Evolutionary conservation across 2,888 invertebrate species (phyloP).

Genomic region (Lochmaea capreae): DNA sequence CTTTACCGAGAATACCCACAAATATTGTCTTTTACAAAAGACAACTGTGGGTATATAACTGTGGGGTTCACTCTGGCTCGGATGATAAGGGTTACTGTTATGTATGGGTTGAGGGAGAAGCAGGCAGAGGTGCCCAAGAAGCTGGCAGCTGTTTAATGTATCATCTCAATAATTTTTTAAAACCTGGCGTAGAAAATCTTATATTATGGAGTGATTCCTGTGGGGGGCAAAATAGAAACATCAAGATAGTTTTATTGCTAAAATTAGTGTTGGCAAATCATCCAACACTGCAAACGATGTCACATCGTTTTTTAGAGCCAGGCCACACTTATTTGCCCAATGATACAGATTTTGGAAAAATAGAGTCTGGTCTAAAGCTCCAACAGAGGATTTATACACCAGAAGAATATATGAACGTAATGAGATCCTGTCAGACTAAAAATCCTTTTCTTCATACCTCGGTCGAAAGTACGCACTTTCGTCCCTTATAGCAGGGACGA

Average conservation of each 20-base stretch:
- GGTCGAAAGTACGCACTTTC: no score
- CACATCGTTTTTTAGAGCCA: slow-evolving; percentile 12
- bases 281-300: slow-evolving; percentile 14
- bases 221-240: slow-evolving; percentile 23
- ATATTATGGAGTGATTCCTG: slow-evolving; percentile 22
- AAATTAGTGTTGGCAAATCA: slow-evolving; percentile 11
- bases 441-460: no score
- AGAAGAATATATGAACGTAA: no score
- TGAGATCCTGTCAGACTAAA: no score
- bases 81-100: no score
- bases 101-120: no score
- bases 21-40: slow-evolving; percentile 52
- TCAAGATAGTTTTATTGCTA: slow-evolving; percentile 14
- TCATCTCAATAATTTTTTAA: background rate
- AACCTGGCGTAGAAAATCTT: background rate
- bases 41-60: slow-evolving; percentile 52
- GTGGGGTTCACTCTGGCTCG: no score
- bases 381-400: no score
- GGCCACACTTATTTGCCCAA: slow-evolving; percentile 26
- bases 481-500: no score
- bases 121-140: no score
- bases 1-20: slow-evolving; percentile 36
- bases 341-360: slow-evolving; percentile 24
- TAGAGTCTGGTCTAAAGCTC: slow-evolving; percentile 4
- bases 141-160: slow-evolving; percentile 16